These are phyloP conservation scores for Carlito syrichta DNA, from an alignment of 2,113 vertebrate genomes.

Conservation along the genomic window DNA sequence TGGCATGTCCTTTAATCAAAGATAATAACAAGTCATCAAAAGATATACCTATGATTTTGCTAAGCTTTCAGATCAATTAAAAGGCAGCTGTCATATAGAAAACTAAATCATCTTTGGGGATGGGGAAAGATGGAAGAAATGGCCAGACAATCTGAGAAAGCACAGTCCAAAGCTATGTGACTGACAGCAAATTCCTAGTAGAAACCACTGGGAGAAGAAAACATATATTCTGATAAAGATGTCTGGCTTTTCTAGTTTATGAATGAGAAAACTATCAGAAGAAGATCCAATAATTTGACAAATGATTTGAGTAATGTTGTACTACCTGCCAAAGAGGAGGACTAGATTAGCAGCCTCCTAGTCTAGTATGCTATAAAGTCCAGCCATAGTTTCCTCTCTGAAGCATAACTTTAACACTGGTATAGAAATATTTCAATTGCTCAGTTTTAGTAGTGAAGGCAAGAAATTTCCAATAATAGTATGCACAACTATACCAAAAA, in stretches of 20 bases:
- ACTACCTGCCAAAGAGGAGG: background rate
- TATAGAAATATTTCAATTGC: background rate
- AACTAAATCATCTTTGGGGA: background rate
- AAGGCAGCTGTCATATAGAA: background rate
- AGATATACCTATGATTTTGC: background rate
- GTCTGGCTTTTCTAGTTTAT: background rate
- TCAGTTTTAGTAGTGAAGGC: background rate
- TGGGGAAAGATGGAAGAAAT: background rate
- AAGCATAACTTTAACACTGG: background rate
- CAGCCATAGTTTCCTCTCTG: background rate
- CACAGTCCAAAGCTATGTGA: background rate
- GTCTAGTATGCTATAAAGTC: background rate
- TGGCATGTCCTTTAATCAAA: background rate
- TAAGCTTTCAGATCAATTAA: slow-evolving; percentile 1
- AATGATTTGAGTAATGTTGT: background rate
- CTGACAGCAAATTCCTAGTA: background rate
- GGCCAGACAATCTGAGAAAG: background rate
- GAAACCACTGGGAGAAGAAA: background rate
- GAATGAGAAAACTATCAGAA: background rate
- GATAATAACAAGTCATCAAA: background rate
- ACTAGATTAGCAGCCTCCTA: background rate
- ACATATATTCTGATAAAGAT: too few species aligned
- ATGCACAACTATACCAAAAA: background rate
- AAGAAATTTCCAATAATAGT: slow-evolving; percentile 13
- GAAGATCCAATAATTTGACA: background rate